These are phyloP conservation scores for Neuroscelio doddi DNA, from an alignment of 2,888 invertebrate genomes.

Conservation along the genomic window DNA sequence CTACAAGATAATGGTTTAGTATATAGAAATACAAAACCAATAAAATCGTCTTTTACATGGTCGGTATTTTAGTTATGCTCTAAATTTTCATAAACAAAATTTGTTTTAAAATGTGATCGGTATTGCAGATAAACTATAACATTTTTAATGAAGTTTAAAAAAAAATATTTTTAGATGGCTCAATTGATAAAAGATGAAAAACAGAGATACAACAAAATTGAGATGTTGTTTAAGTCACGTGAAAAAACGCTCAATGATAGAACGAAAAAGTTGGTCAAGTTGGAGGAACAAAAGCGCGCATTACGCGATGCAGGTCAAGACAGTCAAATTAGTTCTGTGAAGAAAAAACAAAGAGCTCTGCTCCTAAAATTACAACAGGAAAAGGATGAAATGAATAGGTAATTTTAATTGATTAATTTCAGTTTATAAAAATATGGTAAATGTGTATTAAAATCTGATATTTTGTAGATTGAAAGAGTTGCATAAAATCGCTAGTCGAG, in stretches of 20 bases:
- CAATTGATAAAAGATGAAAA: conserved; percentile 81
- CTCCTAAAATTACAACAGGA: conserved; percentile 79
- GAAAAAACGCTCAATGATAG: conserved; percentile 80
- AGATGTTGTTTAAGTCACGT: conserved; percentile 78
- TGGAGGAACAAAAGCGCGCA: conserved; percentile 79
- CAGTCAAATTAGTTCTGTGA: conserved; percentile 73
- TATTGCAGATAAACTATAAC: background rate
- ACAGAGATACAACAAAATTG: conserved; percentile 78
- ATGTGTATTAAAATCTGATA: conserved; percentile 3
- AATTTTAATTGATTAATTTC: conserved; percentile 4
- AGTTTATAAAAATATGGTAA: background rate
- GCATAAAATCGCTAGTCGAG: conserved; percentile 74
- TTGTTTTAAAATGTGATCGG: no score
- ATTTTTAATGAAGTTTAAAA: conserved; percentile 7
- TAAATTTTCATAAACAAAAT: no score
- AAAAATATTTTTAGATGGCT: conserved; percentile 72
- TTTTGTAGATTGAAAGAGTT: conserved; percentile 73
- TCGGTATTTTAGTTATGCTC: no score
- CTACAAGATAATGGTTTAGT: no score
- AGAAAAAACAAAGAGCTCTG: conserved; percentile 80
- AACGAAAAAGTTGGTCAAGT: conserved; percentile 73
- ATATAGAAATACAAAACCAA: no score
- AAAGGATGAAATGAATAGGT: conserved; percentile 80
- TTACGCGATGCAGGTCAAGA: conserved; percentile 68
- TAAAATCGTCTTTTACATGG: no score